Conservation (phyloP, 2,888 invertebrate genomes). For the Shargacucullia verbasci region DNA sequence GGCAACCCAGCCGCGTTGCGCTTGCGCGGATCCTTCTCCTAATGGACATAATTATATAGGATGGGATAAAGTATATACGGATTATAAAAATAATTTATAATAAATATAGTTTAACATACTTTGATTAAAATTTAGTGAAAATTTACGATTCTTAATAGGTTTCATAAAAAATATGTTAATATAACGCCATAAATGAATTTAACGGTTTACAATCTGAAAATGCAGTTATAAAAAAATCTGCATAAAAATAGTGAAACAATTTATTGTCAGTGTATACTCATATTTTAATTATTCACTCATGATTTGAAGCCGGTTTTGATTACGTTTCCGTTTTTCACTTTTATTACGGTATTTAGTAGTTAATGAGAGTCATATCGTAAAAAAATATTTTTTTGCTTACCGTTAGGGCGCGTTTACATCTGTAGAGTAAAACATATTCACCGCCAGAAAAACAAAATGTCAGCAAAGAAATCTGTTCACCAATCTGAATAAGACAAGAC, state of each 20-base stretch:
- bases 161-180: constrained; percentile 24
- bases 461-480: no score
- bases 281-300: constrained; percentile 26
- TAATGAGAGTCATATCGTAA: constrained; percentile 55
- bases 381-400: constrained; percentile 42
- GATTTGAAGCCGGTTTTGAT: constrained; percentile 24
- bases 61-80: constrained; percentile 16
- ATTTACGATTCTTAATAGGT: constrained; percentile 27
- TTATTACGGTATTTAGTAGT: constrained; percentile 42
- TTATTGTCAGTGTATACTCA: constrained; percentile 1
- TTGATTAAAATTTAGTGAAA: not conserved
- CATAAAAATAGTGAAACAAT: constrained; percentile 22
- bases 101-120: constrained; percentile 4
- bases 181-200: constrained; percentile 30
- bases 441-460: no score
- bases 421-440: no score
- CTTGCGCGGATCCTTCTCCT: constrained; percentile 35
- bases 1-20: constrained; percentile 34
- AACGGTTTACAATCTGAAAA: constrained; percentile 11
- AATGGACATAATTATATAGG: constrained; percentile 41
- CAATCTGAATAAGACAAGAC: no score
- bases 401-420: constrained; percentile 8
- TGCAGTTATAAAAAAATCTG: constrained; percentile 31
- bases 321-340: constrained; percentile 41
- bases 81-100: constrained; percentile 12